Evolutionary conservation across 2,113 vertebrate species (phyloP).

Genomic region (Melanocharis versteri): DNA sequence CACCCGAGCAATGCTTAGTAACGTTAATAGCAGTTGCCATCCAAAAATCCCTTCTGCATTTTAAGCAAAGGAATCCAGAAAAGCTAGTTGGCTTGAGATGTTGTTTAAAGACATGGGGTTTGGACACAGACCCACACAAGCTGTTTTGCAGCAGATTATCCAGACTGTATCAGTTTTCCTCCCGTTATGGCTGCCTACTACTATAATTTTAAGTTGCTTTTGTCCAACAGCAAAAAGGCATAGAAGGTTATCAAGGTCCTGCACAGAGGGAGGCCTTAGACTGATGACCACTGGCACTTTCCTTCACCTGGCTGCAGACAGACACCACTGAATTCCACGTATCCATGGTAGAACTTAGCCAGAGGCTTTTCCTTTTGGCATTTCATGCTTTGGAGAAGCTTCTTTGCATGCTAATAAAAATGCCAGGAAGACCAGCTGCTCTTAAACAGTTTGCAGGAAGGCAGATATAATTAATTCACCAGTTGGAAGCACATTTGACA

Average conservation of each 20-base stretch:
- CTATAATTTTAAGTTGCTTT: neutral
- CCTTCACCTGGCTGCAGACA: neutral
- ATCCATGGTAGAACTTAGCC: neutral
- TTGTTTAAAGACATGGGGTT: constrained; percentile 23
- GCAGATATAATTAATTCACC: constrained; percentile 49
- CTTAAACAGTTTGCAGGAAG: neutral
- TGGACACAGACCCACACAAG: constrained; percentile 6
- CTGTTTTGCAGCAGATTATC: constrained; percentile 16
- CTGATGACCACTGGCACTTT: neutral
- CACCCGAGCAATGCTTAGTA: neutral
- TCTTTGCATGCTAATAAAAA: constrained; percentile 34
- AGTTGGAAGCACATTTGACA: constrained; percentile 26
- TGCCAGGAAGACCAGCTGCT: constrained; percentile 31
- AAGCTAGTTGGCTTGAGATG: neutral
- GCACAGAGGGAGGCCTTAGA: neutral
- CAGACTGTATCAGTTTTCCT: constrained; percentile 9
- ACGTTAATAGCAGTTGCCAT: neutral
- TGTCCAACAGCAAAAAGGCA: neutral
- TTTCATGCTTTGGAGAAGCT: neutral
- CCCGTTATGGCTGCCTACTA: neutral
- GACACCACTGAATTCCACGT: accelerated
- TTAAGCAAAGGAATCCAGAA: neutral
- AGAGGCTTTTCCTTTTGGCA: neutral
- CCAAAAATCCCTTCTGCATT: neutral
- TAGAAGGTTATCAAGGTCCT: neutral